Base-by-base conservation (phyloP, 2,113 vertebrate genomes). In the Eulemur rufifrons region DNA sequence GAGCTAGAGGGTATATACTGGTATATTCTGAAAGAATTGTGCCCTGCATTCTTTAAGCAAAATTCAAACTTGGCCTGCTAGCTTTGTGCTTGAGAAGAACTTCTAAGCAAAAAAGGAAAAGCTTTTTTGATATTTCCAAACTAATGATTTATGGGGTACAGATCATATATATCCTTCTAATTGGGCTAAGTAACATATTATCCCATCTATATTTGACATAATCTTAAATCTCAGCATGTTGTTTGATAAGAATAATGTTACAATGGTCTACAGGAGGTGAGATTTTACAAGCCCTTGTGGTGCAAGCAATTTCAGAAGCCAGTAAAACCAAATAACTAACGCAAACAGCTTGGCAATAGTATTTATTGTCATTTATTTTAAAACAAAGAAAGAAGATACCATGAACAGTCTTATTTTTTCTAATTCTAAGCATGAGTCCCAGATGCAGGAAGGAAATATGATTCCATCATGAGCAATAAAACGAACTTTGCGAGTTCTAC, bases 301-400 rank as follows among this genome's bases (percentile, higher is more conserved):
- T 84, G 14, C 34, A 85, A 95, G 73, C 25, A 81, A 73, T 95
- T 96, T 97, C 47, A 81, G 25, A 89, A 89, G 37, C 2, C 5
- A 76, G 15, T 64, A 86, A 96, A 96, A 95, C 21, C 27, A 95
- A 86, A 71, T 86, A 86, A 69, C 50, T 77, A 76, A 95, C 8
- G 5, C 61, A 92, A 86, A 95, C 56, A 66, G 23, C 74, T 95
- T 89, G 34, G 37, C 47, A 47, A 45, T 93, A 69, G 32, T 82
- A 86, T 95, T 91, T 93, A 93, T 82, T 95, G 39, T 39, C 83
- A 84, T 89, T 96, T 89, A 64, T 77, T 96, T 93, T 63, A 74
- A 74, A 96, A 83, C 14, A 89, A 93, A 95, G 89, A 59, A 94
- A 71, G n/a, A 74, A 89, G 27, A 80, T 86, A 64, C 34, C 17